phyloP scores from a whole-genome alignment of 2,888 invertebrate genomes.

The Notodonta ziczac region DNA sequence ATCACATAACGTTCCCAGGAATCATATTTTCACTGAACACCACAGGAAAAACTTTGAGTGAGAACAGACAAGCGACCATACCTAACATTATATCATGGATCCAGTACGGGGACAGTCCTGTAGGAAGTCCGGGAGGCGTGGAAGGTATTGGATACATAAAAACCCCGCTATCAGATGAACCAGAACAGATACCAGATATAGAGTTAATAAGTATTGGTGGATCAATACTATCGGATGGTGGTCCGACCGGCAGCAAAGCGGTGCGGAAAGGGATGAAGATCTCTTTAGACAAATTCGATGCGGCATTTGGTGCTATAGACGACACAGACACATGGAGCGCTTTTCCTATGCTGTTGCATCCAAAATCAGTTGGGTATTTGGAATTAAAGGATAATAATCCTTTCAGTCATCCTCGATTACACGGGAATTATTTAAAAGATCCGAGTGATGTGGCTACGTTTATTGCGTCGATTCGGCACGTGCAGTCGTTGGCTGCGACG shows the following conservation, averaged over 20 bases:
- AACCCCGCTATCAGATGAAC: constrained; percentile 79
- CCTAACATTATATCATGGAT: constrained; percentile 52
- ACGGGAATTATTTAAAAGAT: constrained; percentile 88
- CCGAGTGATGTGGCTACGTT: constrained; percentile 86
- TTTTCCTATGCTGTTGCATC: constrained; percentile 87
- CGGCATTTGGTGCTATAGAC: constrained; percentile 71
- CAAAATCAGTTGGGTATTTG: constrained; percentile 88
- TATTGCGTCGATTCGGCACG: constrained; percentile 83
- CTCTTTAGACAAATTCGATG: constrained; percentile 68
- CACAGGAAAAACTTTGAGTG: constrained; percentile 52
- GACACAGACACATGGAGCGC: constrained; percentile 81
- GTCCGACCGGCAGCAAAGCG: constrained; percentile 62
- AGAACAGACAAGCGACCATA: constrained; percentile 48
- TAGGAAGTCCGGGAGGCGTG: constrained; percentile 83
- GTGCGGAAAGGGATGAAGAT: constrained; percentile 73
- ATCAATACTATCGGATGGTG: constrained; percentile 70
- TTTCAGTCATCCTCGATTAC: constrained; percentile 86
- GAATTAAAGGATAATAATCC: constrained; percentile 87
- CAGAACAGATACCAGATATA: constrained; percentile 86
- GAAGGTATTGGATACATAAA: constrained; percentile 87
- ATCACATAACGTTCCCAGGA: constrained; percentile 87
- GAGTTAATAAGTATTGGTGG: constrained; percentile 87
- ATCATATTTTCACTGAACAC: constrained; percentile 86
- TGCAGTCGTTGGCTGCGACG: constrained; percentile 75
- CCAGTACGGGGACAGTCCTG: constrained; percentile 69